Conservation (phyloP, 2,113 vertebrate species). For the Aptenodytes forsteri region DNA sequence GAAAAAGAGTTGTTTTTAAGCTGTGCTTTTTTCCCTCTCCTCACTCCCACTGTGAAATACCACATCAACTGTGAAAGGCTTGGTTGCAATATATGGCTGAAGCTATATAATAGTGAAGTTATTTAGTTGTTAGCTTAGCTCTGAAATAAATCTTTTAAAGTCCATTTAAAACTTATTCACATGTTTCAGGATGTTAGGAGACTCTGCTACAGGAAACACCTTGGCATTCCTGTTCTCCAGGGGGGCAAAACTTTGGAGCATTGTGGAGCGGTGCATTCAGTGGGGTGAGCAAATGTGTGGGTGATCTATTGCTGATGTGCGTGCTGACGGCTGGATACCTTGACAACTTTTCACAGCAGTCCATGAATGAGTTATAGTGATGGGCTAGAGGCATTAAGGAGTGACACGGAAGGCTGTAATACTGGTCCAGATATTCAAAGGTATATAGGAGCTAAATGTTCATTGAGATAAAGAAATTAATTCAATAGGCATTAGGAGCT, state of each 20-base stretch:
- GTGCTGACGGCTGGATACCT: background rate
- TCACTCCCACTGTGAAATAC: background rate
- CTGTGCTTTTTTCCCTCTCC: background rate
- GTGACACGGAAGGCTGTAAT: fast-evolving
- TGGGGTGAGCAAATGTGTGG: background rate
- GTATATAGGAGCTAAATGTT: background rate
- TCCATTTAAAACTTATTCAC: background rate
- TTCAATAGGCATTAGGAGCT: background rate
- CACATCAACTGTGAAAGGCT: background rate
- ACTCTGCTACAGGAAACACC: background rate
- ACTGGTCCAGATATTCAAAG: background rate
- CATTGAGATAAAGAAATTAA: background rate
- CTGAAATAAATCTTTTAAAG: background rate
- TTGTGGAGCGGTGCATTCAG: background rate
- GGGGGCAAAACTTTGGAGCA: background rate
- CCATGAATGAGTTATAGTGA: background rate
- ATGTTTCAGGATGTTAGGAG: background rate
- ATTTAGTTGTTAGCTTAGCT: background rate
- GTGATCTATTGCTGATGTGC: background rate
- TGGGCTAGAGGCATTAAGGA: background rate
- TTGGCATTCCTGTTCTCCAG: background rate
- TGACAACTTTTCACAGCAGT: background rate
- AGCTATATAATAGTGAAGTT: background rate
- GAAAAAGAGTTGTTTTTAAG: background rate
- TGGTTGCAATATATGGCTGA: background rate